Conservation (phyloP, 2,888 invertebrate genomes). For the Dryadula phaetusa region DNA sequence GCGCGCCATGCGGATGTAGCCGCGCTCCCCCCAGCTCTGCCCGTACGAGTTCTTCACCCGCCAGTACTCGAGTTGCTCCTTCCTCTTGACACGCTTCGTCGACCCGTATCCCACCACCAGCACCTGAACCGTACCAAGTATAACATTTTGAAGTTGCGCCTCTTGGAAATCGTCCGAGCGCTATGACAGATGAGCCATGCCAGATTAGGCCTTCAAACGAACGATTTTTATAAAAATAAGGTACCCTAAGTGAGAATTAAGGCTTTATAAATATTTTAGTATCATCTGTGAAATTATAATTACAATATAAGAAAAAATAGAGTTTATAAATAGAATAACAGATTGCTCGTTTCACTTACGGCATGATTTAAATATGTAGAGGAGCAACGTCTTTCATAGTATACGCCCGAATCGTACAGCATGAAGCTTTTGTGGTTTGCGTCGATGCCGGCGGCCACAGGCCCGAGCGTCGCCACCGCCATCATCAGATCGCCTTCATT, state of each 20-base stretch:
- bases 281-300: too few species aligned
- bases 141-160: not conserved
- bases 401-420: slow-evolving; percentile 1
- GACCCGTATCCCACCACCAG: slow-evolving; percentile 94
- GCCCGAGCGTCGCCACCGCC: slow-evolving; percentile 93
- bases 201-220: too few species aligned
- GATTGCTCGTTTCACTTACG: slow-evolving; percentile 1
- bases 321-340: too few species aligned
- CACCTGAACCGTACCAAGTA: slow-evolving; percentile 66
- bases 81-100: too few species aligned
- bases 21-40: slow-evolving; percentile 90
- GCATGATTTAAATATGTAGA: not conserved
- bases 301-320: too few species aligned
- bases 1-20: slow-evolving; percentile 94
- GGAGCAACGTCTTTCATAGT: slow-evolving; percentile 16
- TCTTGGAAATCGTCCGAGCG: too few species aligned
- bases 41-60: slow-evolving; percentile 95
- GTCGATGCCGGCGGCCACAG: slow-evolving; percentile 94
- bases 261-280: too few species aligned
- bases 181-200: too few species aligned
- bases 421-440: slow-evolving; percentile 85
- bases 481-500: slow-evolving; percentile 88
- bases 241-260: too few species aligned
- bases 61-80: slow-evolving; percentile 95
- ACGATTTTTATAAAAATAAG: too few species aligned